Conservation (phyloP, 2,888 invertebrate genomes). For the Trachelus tabidus region DNA sequence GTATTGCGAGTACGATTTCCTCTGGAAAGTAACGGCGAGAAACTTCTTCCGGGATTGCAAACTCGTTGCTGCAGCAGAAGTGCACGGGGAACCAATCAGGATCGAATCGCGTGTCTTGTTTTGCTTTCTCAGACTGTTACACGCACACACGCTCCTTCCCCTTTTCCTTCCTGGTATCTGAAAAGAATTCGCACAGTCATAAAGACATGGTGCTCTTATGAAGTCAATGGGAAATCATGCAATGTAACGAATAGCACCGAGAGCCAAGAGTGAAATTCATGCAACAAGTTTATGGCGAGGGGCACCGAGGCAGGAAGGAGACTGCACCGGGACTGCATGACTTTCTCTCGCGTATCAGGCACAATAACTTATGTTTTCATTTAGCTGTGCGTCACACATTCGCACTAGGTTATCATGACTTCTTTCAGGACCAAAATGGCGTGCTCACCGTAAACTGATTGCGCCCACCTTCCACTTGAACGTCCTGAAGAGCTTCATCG, state of each 20-base stretch:
- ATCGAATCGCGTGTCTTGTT: neutral
- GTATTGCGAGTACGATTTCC: neutral
- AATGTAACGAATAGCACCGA: slow-evolving; percentile 18
- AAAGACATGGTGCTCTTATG: neutral
- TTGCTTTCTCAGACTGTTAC: neutral
- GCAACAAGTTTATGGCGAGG: slow-evolving; percentile 18
- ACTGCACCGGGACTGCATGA: slow-evolving; percentile 26
- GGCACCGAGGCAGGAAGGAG: slow-evolving; percentile 40
- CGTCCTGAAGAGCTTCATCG: slow-evolving; percentile 87
- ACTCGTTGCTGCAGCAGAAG: neutral
- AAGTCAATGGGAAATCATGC: slow-evolving; percentile 12
- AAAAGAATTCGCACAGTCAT: neutral
- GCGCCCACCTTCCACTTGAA: slow-evolving; percentile 91
- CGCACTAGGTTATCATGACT: neutral
- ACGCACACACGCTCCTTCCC: neutral
- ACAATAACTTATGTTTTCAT: neutral
- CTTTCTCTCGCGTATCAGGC: slow-evolving; percentile 37
- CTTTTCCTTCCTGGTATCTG: neutral
- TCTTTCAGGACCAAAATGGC: slow-evolving; percentile 82
- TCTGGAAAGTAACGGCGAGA: neutral
- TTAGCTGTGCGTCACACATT: neutral
- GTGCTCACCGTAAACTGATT: slow-evolving; percentile 85
- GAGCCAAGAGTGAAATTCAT: slow-evolving; percentile 34
- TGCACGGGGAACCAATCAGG: neutral
- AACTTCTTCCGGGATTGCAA: neutral